Evolutionary conservation across 2,888 invertebrate genomes (phyloP).

Genomic region (Ligdia adustata): DNA sequence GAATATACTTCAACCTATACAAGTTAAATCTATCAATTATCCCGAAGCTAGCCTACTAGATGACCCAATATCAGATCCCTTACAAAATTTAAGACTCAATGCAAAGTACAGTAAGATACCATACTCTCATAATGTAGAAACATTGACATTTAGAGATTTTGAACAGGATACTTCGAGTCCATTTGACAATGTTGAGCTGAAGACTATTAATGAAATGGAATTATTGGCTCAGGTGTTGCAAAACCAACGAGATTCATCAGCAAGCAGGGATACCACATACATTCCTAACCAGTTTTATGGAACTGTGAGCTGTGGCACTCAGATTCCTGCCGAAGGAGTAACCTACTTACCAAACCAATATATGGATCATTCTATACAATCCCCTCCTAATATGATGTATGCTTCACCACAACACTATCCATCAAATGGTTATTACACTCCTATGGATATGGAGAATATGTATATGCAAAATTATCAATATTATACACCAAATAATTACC

Average conservation of each 20-base stretch:
- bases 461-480: conserved; percentile 74
- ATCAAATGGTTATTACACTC: conserved; percentile 67
- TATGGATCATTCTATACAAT: conserved; percentile 63
- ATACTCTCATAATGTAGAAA: conserved; percentile 69
- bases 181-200: conserved; percentile 96
- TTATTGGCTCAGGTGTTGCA: conserved; percentile 91
- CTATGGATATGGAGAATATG: conserved; percentile 60
- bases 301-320: conserved; percentile 62
- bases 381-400: conserved; percentile 61
- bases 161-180: conserved; percentile 96
- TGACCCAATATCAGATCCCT: conserved; percentile 68
- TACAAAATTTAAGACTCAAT: conserved; percentile 64
- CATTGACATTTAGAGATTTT: conserved; percentile 89
- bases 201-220: conserved; percentile 96
- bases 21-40: conserved; percentile 62
- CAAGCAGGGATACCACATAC: conserved; percentile 56
- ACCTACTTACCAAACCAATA: conserved; percentile 70
- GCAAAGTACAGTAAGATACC: conserved; percentile 61
- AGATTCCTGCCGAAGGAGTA: conserved; percentile 65
- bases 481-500: conserved; percentile 62
- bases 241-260: conserved; percentile 63
- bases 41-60: conserved; percentile 67
- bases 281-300: conserved; percentile 54
- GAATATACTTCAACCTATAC: conserved; percentile 75
- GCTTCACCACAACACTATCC: conserved; percentile 66